A percentile compares a stretch with the other conserved stretches of the same genome.
These are phyloP conservation scores for Opisthocomus hoazin DNA, from an alignment of 2,113 vertebrate species.

Conservation along the genomic window DNA sequence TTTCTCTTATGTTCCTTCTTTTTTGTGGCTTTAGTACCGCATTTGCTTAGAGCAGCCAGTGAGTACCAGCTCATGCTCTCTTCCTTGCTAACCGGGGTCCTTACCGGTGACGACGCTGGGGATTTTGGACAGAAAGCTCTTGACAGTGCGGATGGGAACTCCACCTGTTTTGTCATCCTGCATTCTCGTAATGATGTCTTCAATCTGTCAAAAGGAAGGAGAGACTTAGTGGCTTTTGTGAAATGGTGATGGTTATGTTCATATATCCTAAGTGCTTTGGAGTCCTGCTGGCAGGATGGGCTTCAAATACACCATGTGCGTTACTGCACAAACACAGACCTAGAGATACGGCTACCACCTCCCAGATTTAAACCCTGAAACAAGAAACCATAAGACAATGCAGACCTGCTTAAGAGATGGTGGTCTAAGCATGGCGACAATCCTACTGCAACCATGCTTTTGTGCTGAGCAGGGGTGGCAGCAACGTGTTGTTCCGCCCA, in stretches of 20 bases:
- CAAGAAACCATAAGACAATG: neutral
- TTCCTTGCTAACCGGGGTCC: neutral
- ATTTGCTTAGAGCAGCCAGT: neutral
- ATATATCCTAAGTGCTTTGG: neutral
- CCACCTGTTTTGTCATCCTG: conserved; percentile 94
- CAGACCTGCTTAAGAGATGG: neutral
- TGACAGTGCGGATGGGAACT: conserved; percentile 91
- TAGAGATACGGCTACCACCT: neutral
- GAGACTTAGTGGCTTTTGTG: neutral
- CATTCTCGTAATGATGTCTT: conserved; percentile 90
- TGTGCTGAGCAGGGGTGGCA: neutral
- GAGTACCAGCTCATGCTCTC: neutral
- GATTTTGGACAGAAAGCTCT: conserved; percentile 98
- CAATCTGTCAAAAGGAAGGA: conserved; percentile 79
- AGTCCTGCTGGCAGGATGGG: neutral
- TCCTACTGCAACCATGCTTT: neutral
- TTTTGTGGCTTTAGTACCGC: neutral
- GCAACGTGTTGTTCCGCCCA: neutral
- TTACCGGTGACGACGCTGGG: conserved; percentile 93
- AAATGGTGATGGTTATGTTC: neutral
- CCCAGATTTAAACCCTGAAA: neutral
- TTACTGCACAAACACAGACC: neutral
- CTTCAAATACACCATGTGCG: neutral
- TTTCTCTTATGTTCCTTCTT: neutral
- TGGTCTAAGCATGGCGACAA: neutral